phyloP scores from a whole-genome alignment of 2,797 vertebrate species.

The Champsocephalus esox region DNA sequence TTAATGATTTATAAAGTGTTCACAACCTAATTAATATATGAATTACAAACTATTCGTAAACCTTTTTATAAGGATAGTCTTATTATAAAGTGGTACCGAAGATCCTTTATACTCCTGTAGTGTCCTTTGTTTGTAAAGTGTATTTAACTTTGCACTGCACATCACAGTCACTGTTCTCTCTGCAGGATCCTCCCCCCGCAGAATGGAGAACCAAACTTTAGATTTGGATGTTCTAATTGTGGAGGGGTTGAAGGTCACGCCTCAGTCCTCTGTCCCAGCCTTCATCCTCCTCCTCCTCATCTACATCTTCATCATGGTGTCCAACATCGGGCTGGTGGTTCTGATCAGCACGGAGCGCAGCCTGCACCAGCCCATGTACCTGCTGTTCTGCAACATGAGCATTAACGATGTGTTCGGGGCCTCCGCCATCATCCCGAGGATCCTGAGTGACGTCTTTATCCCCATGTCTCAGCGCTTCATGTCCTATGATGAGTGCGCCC shows the following conservation, averaged over 20 bases:
- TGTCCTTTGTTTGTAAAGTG: too few relatives aligned
- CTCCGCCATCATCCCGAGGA: constrained; percentile 72
- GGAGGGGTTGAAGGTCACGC: constrained; percentile 64
- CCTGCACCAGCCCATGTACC: constrained; percentile 88
- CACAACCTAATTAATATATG: too few relatives aligned
- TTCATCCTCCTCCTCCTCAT: constrained; percentile 63
- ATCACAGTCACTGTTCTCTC: background rate
- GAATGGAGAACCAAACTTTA: background rate
- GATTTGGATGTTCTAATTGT: background rate
- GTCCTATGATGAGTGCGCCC: constrained; percentile 75
- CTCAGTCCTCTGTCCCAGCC: constrained; percentile 11
- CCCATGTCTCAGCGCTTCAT: background rate
- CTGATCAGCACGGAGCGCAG: constrained; percentile 53
- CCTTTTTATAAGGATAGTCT: too few relatives aligned
- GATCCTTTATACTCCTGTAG: background rate
- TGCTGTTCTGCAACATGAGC: constrained; percentile 86
- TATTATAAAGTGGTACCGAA: background rate
- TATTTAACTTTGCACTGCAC: too few relatives aligned
- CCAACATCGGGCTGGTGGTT: constrained; percentile 67
- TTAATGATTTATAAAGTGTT: too few relatives aligned
- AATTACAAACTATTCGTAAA: too few relatives aligned
- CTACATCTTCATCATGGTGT: constrained; percentile 67
- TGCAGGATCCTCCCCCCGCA: constrained; percentile 1
- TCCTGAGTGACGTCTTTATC: constrained; percentile 75
- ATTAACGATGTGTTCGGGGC: constrained; percentile 79